Evolutionary conservation across 2,888 invertebrate species (phyloP).

Genomic region (Morpho deidamia): DNA sequence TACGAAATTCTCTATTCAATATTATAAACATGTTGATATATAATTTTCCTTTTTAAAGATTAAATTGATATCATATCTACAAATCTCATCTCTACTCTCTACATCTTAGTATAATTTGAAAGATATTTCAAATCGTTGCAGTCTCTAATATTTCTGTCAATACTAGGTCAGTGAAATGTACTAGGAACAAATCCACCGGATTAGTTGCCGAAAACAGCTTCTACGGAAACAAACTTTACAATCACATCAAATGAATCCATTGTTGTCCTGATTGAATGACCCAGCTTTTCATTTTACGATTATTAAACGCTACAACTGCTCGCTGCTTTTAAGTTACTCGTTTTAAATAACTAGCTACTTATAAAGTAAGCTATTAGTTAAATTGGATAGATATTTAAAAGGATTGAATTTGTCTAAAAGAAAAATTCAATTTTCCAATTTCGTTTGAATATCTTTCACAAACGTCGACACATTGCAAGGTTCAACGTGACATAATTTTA

Average conservation of each 20-base stretch:
- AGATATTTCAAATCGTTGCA: background rate
- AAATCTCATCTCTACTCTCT: too few species aligned
- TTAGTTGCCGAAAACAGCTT: slow-evolving; percentile 54
- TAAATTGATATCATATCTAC: too few species aligned
- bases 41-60: too few species aligned
- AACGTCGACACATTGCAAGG: slow-evolving; percentile 10
- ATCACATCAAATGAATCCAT: slow-evolving; percentile 40
- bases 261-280: slow-evolving; percentile 47
- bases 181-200: slow-evolving; percentile 49
- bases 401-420: slow-evolving; percentile 10
- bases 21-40: too few species aligned
- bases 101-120: background rate
- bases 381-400: slow-evolving; percentile 13
- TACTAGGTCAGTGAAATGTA: too few species aligned
- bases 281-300: slow-evolving; percentile 13
- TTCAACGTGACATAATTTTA: background rate
- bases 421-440: slow-evolving; percentile 11
- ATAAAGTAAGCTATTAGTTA: slow-evolving; percentile 1
- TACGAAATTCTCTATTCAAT: too few species aligned
- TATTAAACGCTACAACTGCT: slow-evolving; percentile 2
- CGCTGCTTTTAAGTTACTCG: too few species aligned
- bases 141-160: background rate
- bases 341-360: too few species aligned
- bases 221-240: slow-evolving; percentile 42
- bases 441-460: slow-evolving; percentile 4